phyloP scores from a whole-genome alignment of 1,140 invertebrate species.

The Megathymus violae region DNA sequence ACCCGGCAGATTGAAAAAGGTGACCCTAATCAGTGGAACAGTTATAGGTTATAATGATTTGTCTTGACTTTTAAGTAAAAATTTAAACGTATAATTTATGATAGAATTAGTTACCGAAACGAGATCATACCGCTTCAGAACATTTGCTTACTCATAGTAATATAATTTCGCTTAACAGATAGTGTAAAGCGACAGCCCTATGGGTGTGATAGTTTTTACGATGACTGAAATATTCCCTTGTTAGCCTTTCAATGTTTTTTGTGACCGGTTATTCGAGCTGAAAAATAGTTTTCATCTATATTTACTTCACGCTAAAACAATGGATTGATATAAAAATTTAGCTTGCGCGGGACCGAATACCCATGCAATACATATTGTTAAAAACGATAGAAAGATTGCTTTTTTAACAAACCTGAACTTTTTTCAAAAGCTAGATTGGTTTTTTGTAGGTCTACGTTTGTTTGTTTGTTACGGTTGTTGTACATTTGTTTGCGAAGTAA shows the following conservation, averaged over 20 bases:
- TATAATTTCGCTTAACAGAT: constrained; percentile 54
- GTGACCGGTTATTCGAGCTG: constrained; percentile 26
- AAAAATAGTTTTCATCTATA: constrained; percentile 26
- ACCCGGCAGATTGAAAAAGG: too few relatives aligned
- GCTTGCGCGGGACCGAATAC: background rate
- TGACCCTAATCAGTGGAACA: too few relatives aligned
- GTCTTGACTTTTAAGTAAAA: too few relatives aligned
- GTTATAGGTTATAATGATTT: too few relatives aligned
- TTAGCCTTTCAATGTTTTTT: constrained; percentile 35
- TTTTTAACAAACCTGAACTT: constrained; percentile 4
- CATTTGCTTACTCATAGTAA: constrained; percentile 53
- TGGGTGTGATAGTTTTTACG: constrained; percentile 45
- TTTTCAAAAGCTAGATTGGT: background rate
- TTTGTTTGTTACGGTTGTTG: too few relatives aligned
- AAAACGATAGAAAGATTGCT: background rate
- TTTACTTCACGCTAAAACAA: constrained; percentile 20
- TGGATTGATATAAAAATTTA: constrained; percentile 18
- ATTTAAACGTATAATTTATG: too few relatives aligned
- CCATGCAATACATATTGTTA: constrained; percentile 14
- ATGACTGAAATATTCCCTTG: constrained; percentile 33
- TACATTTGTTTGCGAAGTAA: too few relatives aligned
- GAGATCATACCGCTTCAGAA: constrained; percentile 30
- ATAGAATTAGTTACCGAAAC: background rate
- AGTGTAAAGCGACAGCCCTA: constrained; percentile 38
- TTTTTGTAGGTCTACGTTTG: background rate